Evolutionary conservation across 2,113 vertebrate species (phyloP).

Genomic region (Anarrhichthys ocellatus): DNA sequence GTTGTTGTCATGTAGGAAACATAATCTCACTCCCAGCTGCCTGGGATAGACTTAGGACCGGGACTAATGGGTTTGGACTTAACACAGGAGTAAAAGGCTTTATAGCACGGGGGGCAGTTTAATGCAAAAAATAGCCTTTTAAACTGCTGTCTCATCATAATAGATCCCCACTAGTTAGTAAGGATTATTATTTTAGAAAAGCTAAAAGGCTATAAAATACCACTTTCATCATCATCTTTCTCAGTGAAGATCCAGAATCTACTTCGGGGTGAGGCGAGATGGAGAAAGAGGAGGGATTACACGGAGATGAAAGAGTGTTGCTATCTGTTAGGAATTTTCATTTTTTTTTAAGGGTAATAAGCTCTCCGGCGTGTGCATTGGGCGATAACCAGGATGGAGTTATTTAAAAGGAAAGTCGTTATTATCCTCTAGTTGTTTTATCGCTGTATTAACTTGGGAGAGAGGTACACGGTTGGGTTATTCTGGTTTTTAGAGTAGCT

Average conservation of each 20-base stretch:
- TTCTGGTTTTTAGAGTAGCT: neutral
- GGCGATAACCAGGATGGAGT: conserved; percentile 25
- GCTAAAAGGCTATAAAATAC: neutral
- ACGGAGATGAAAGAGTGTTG: conserved; percentile 26
- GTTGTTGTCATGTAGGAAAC: conserved; percentile 4
- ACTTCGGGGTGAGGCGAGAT: conserved; percentile 4
- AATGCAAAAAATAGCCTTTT: too few relatives aligned
- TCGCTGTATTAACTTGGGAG: conserved; percentile 4
- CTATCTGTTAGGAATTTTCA: conserved; percentile 21
- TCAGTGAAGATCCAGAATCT: neutral
- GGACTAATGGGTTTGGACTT: neutral
- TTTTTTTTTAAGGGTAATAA: conserved; percentile 27
- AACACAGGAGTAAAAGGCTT: neutral
- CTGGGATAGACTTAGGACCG: neutral
- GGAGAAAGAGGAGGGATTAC: conserved; percentile 25
- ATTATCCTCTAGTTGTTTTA: conserved; percentile 6
- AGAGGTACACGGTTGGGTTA: neutral
- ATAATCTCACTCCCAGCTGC: neutral
- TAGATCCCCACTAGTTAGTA: neutral
- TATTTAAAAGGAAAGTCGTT: conserved; percentile 16
- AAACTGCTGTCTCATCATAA: neutral
- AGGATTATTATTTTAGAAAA: neutral
- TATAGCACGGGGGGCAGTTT: neutral
- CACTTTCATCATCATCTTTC: neutral
- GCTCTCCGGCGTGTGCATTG: neutral